Percentiles rank a stretch among this genome's conserved stretches.
Conservation (phyloP, 2,797 vertebrate genomes). For the Mus spretus region DNA sequence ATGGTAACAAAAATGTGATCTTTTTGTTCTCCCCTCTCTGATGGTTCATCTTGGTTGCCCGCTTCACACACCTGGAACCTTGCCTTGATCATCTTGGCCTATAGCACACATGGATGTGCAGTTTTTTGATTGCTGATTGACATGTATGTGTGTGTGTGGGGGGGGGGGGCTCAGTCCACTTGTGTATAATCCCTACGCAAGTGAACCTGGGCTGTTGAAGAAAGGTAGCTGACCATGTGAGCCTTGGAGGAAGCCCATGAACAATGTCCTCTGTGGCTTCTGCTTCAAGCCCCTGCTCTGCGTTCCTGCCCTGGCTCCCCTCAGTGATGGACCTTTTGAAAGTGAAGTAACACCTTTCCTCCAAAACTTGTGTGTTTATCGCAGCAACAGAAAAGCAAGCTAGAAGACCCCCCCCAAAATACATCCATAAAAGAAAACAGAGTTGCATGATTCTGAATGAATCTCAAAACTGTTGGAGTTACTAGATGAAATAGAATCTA, state of each 20-base stretch:
- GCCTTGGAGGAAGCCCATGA: neutral
- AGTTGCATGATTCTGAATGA: neutral
- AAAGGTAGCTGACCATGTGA: neutral
- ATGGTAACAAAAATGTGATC: neutral
- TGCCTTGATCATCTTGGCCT: neutral
- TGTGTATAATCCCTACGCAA: neutral
- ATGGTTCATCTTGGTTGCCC: neutral
- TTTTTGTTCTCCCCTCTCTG: neutral
- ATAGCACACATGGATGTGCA: neutral
- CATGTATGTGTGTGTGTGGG: too few relatives aligned
- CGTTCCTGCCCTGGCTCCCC: neutral
- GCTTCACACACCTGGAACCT: neutral
- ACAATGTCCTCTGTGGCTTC: neutral
- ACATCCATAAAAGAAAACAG: neutral
- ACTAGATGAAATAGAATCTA: neutral
- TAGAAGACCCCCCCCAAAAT: too few relatives aligned
- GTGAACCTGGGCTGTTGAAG: neutral
- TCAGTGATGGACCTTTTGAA: neutral
- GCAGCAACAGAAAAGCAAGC: neutral
- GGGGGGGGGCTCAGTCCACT: neutral
- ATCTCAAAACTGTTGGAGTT: neutral
- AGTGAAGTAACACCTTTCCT: neutral
- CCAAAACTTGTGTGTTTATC: neutral
- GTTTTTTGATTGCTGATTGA: neutral
- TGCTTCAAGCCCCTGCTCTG: neutral